Base-by-base conservation (phyloP, 2,113 vertebrate species). In the Hemiprocne comata region DNA sequence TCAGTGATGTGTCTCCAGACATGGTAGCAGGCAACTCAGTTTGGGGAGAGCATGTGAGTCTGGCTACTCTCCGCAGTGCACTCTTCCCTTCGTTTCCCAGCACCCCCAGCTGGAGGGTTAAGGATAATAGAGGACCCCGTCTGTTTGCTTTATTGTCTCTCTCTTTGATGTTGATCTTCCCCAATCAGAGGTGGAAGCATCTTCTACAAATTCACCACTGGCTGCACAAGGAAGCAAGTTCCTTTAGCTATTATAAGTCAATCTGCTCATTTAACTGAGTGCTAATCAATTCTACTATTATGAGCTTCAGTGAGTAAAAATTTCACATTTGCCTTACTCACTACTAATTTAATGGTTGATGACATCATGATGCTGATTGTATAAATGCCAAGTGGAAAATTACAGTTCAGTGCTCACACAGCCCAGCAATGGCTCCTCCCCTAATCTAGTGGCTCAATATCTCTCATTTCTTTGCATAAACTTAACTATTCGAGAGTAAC, bases 371-470 rank as follows among this genome's bases (percentile, higher is more conserved):
- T 44, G 40, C 9, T 10, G 19, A 28, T 15, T 51, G 17, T 57
- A 28, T 36, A 72, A 89, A 57, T 44, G 21, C 7, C 21, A 57
- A 31, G 13, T 26, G 8, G 13, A 48, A 93, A 75, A 60, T 15
- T 21, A 54, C 26, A 60, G 10, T 7, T 15, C 44, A 40, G 36
- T 0, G 0, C 13, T 73, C 1, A 0, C 1, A 0, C 4, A 83
- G 15, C 17, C 53, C 42, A 40, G 21, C 26, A 60, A 13, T 26
- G 1, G 18, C n/a, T 78, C 40, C 23, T 79, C 18, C 29, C 23
- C 23, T n/a, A 42, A 12, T 28, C 36, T 28, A 57, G 17, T 8
- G 46, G 10, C 28, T 85, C 31, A 54, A 2, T 29, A 25, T 17
- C 31, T 80, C 64, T 60, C 42, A 50, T 42, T 80, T 19, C 5